A percentile compares a stretch with the other conserved stretches of the same genome.
Conservation (phyloP, 2,888 invertebrate genomes). For the Phasia obesa region DNA sequence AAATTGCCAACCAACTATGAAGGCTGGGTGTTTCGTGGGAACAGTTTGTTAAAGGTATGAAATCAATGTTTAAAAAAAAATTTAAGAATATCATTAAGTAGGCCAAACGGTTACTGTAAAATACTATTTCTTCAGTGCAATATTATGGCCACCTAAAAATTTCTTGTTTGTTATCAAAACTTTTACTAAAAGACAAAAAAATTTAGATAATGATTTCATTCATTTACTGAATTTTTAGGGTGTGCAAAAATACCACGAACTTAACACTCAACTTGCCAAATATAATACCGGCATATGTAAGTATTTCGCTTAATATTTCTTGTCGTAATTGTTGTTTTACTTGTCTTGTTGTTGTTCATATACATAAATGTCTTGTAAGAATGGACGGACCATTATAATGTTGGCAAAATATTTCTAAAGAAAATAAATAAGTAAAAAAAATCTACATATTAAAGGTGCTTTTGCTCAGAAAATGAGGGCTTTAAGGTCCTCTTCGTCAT, state of each 20-base stretch:
- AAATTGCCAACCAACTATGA: slow-evolving; percentile 6
- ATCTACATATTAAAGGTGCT: slow-evolving; percentile 52
- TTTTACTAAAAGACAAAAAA: not conserved
- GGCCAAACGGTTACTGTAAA: not conserved
- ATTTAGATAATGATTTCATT: slow-evolving; percentile 20
- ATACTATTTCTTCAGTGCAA: too few relatives aligned
- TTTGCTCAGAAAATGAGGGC: slow-evolving; percentile 57
- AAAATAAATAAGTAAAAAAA: slow-evolving; percentile 39
- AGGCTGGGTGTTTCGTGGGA: slow-evolving; percentile 5
- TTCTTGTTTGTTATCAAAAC: not conserved
- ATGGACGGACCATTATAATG: slow-evolving; percentile 60
- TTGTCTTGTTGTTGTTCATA: slow-evolving; percentile 31
- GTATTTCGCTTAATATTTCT: slow-evolving; percentile 18
- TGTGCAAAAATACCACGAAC: slow-evolving; percentile 57
- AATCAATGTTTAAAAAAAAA: not conserved
- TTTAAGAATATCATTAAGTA: too few relatives aligned
- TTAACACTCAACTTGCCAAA: slow-evolving; percentile 50
- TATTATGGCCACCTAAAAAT: not conserved
- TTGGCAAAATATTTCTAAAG: slow-evolving; percentile 67
- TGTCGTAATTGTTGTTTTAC: slow-evolving; percentile 35
- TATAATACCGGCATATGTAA: slow-evolving; percentile 63
- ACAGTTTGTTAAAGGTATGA: slow-evolving; percentile 24
- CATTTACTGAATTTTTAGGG: slow-evolving; percentile 42
- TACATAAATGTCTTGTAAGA: slow-evolving; percentile 58
- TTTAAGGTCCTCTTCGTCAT: slow-evolving; percentile 45